Evolutionary conservation across 2,113 vertebrate genomes (phyloP).

Genomic region (Macquaria australasica): DNA sequence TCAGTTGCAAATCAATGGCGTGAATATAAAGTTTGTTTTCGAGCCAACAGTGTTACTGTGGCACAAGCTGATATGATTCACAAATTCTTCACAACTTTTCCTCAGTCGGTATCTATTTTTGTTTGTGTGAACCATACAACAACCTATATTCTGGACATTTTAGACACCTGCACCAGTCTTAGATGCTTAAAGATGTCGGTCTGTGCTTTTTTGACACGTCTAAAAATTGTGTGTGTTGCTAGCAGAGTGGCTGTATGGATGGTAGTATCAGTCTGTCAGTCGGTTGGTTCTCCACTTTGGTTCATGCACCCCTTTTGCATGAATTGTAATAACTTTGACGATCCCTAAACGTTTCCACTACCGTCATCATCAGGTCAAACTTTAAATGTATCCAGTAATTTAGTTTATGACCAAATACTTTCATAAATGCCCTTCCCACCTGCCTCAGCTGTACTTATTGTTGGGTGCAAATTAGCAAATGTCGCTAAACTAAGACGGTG

Average conservation of each 20-base stretch:
- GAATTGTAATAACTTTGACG: not conserved
- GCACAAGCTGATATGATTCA: not conserved
- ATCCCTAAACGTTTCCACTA: not conserved
- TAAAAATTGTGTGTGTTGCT: not conserved
- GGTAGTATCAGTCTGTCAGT: not conserved
- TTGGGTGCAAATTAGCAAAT: not conserved
- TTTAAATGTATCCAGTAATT: too few species aligned
- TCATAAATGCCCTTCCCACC: not conserved
- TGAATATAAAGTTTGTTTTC: not conserved
- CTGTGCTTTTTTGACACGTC: not conserved
- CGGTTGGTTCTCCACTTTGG: not conserved
- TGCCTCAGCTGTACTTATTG: not conserved
- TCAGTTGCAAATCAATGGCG: slow-evolving; percentile 1
- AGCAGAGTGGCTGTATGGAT: not conserved
- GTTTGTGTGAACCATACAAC: not conserved
- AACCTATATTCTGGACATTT: not conserved
- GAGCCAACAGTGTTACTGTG: not conserved
- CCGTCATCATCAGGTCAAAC: not conserved
- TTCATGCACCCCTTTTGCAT: not conserved
- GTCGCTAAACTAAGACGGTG: not conserved
- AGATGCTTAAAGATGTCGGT: not conserved
- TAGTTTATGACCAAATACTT: not conserved
- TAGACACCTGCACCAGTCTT: not conserved
- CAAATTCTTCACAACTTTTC: not conserved
- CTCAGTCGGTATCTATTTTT: not conserved